Conservation (phyloP, 2,888 invertebrate species). For the Oligia latruncula region DNA sequence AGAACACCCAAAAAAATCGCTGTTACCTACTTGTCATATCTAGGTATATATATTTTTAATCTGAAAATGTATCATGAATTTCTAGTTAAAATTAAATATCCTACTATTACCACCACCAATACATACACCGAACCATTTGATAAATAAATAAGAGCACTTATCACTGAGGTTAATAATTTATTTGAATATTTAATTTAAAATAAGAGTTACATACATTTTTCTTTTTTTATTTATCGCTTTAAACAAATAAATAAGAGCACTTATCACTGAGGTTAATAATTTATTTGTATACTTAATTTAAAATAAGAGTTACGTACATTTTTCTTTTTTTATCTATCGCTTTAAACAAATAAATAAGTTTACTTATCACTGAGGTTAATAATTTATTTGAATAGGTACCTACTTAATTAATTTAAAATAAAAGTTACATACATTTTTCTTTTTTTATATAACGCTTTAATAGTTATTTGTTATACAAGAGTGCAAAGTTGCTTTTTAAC, state of each 20-base stretch:
- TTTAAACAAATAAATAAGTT: slow-evolving; percentile 8
- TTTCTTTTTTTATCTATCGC: not conserved
- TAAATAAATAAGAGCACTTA: slow-evolving; percentile 33
- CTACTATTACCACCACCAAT: not conserved
- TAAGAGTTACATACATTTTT: slow-evolving; percentile 8
- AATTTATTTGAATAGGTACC: slow-evolving; percentile 25
- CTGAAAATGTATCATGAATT: not conserved
- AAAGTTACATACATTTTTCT: not conserved
- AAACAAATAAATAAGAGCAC: slow-evolving; percentile 20
- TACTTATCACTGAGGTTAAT: slow-evolving; percentile 43
- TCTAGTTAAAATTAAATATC: not conserved
- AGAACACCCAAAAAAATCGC: no score
- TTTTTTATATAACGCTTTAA: not conserved
- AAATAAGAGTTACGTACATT: slow-evolving; percentile 12
- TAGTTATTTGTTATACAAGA: no score
- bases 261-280: slow-evolving; percentile 40
- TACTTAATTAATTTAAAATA: slow-evolving; percentile 14
- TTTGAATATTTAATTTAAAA: slow-evolving; percentile 19
- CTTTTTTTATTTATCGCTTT: not conserved
- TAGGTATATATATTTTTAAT: not conserved
- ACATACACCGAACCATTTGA: not conserved
- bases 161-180: slow-evolving; percentile 38
- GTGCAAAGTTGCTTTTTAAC: no score
- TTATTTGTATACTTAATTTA: slow-evolving; percentile 24
- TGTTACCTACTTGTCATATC: not conserved